Percentiles rank a stretch among this genome's conserved stretches.
Evolutionary conservation across 2,113 vertebrate species (phyloP).

Genomic region (Hemibagrus wyckioides): DNA sequence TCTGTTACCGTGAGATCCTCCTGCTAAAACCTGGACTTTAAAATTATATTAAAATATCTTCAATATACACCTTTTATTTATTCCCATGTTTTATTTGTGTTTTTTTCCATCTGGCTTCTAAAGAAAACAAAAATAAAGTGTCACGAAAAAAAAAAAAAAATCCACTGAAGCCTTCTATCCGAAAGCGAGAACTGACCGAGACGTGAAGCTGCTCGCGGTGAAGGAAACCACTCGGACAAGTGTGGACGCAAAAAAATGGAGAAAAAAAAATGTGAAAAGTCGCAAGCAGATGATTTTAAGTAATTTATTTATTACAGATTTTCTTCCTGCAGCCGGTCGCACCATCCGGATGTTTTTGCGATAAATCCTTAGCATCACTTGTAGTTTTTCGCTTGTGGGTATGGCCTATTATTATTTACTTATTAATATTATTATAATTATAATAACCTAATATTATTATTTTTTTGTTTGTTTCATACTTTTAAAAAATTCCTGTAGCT

Average conservation of each 20-base stretch:
- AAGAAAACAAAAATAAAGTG: constrained; percentile 31
- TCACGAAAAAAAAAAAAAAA: constrained; percentile 29
- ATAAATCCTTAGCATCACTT: no score
- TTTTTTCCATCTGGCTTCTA: constrained; percentile 30
- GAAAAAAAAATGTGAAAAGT: background rate
- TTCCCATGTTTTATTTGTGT: constrained; percentile 20
- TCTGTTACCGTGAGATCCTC: constrained; percentile 61
- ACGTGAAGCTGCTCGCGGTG: background rate
- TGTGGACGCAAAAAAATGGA: background rate
- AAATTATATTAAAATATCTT: constrained; percentile 59
- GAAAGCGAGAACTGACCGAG: constrained; percentile 26
- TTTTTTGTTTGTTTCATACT: no score
- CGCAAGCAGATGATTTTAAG: background rate
- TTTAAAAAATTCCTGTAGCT: no score
- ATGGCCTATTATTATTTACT: no score
- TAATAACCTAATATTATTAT: no score
- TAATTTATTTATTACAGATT: constrained; percentile 70
- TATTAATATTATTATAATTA: no score
- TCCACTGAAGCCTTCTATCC: constrained; percentile 7
- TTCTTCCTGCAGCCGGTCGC: constrained; percentile 49
- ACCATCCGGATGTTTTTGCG: background rate
- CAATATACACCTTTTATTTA: constrained; percentile 50
- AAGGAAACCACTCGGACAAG: background rate
- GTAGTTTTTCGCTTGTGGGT: background rate
- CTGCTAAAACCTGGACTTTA: constrained; percentile 65